These are phyloP conservation scores for Drosophila persimilis DNA, from an alignment of 1,140 invertebrate genomes.

Conservation along the genomic window DNA sequence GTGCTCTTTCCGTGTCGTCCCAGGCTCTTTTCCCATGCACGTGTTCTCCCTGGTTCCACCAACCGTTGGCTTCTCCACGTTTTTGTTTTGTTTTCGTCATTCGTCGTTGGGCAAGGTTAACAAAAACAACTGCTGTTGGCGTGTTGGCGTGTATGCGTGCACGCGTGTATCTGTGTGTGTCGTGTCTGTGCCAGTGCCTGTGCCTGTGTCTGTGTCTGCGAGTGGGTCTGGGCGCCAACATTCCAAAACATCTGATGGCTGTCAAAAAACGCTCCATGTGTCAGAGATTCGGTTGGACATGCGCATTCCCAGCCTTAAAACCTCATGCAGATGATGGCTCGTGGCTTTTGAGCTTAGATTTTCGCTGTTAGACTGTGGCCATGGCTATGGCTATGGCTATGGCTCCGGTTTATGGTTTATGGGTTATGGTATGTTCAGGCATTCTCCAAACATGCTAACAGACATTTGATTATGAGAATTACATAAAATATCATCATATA, in stretches of 20 bases:
- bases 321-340: no score
- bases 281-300: slow-evolving; percentile 51
- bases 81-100: slow-evolving; percentile 76
- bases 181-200: background rate
- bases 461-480: no score
- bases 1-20: slow-evolving; percentile 13
- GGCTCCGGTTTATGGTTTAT: slow-evolving; percentile 19
- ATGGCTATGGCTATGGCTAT: slow-evolving; percentile 14
- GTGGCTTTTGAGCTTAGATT: no score
- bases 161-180: no score
- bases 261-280: slow-evolving; percentile 55
- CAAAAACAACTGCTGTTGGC: slow-evolving; percentile 50
- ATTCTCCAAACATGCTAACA: no score
- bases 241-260: slow-evolving; percentile 77
- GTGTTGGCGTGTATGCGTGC: background rate
- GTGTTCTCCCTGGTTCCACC: slow-evolving; percentile 26
- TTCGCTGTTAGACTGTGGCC: slow-evolving; percentile 4
- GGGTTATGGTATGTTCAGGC: slow-evolving; percentile 2
- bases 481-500: no score
- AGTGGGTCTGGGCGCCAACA: slow-evolving; percentile 61
- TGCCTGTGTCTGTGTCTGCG: slow-evolving; percentile 4
- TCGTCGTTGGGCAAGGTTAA: slow-evolving; percentile 74
- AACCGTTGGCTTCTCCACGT: slow-evolving; percentile 33
- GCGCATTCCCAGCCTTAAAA: slow-evolving; percentile 29
- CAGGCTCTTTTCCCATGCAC: slow-evolving; percentile 37